Evolutionary conservation across 2,113 vertebrate species (phyloP), one percentile per base, ranked within the genome.

Genomic region (Spheniscus mendiculus): DNA sequence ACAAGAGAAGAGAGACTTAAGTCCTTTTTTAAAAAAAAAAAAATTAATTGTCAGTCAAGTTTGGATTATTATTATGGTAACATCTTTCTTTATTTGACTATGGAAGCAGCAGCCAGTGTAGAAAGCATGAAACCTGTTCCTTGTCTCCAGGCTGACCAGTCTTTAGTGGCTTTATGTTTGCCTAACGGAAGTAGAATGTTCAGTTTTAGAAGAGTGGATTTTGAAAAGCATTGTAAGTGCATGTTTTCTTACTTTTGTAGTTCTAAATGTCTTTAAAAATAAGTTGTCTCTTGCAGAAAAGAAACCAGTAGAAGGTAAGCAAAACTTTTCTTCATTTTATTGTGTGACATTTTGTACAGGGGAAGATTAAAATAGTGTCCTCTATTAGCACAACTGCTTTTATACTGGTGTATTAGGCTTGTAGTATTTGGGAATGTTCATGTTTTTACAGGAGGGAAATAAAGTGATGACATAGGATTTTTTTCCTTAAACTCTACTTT

Each of bases 281-380:
- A 83, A 89, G 49, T 58, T 90, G 42, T 97, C 53, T 92, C 34
- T 97, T 96, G 74, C 90, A 93, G 89, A 96, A 95, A 96, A 92
- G 79, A 94, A 90, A 79, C 36, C 49, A 70, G 25, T 87, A 44
- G 45, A 89, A 96, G 97, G 97, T 97, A 97, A 97, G 97, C 62
- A 90, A 89, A 95, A 62, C 13, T 91, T 77, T 83, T 81, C 53
- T 69, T 91, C 45, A 76, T 69, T 95, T 19, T 80, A 1, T 77
- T 85, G 5, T 70, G 58, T 94, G 47, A 84, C 16, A 5, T 76
- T 83, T 77, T 92, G 22, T 83, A 40, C 11, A 55, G 36, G 22
- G 47, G 47, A 84, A 67, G 10, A 30, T 81, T 63, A 52, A 93
- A 83, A 44, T 15, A 66, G 3, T 42, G 27, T 77, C 8, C n/a